Evolutionary conservation across 2,113 vertebrate species (phyloP), one percentile per base, ranked within the genome.

Genomic region (Coptodon bakossiorum): DNA sequence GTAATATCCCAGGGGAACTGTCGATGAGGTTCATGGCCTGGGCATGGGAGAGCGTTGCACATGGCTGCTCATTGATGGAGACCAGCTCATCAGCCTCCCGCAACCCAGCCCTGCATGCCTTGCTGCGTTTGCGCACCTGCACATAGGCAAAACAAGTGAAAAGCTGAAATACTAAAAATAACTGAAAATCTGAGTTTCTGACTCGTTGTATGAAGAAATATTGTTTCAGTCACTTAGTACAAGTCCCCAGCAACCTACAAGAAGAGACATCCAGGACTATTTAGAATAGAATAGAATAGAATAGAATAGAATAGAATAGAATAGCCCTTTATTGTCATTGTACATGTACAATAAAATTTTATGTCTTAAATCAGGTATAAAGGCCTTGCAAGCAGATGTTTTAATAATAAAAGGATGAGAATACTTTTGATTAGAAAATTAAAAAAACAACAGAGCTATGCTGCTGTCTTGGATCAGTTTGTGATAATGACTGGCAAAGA

Each of bases 41-140:
- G 57, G 98, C 98, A 45, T 99, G 99, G 45, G 99, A 99, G 86
- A 99, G 95, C 48, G 88, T 93, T 81, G 94, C 96, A 86, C 98
- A 99, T 7, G 97, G 94, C 87, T 97, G 97, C 22, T 98, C 98
- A 14, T 99, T 99, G 95, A 99, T 98, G 57, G 97, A 97, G 54
- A 99, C 81, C 53, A 99, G 95, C 89, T 98, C 97, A 90, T 99
- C 99, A 17, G 96, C 97, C 92, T 99, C 98, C 81, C 96, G 96
- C 31, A 99, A 94, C 36, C 98, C 99, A 45, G 98, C 98, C 7
- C 98, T 97, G 90, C 98, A 99, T 0, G 98, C 99, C 91, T 99
- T 99, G 90, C 99, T 99, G 89, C 98, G 97, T 95, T 98, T 99
- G 73, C 99, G 97, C 89, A 99, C 98, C 99, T 99, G 91, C n/a